Base-by-base conservation (phyloP, 2,113 vertebrate species). In the Tachysurus vachellii region DNA sequence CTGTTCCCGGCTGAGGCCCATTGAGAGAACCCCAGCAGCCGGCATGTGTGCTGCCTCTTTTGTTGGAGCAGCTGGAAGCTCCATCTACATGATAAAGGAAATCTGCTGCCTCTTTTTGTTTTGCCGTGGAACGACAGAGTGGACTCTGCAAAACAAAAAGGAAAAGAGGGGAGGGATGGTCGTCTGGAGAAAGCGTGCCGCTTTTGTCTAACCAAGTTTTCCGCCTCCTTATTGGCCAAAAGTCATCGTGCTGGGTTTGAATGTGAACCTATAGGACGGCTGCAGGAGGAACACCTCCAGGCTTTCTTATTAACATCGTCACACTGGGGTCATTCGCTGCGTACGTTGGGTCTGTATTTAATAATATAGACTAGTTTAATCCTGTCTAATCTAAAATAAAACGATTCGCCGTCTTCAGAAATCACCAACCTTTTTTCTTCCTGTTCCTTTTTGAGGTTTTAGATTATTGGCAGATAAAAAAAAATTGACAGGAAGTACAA, bases 51-150 rank as follows among this genome's bases (percentile, higher is more conserved):
- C 87, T 77, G 89, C 88, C 89, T 12, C 92, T 88, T 91, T 95
- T 96, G 95, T 96, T 91, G 91, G 85, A 92, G 92, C 92, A 96
- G 93, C 93, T 94, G 93, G 92, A 91, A 90, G 91, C 91, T 88
- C 92, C 89, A 94, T 97, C 92, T 96, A 86, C 90, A 96, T 94
- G 91, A 95, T 91, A 93, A 95, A 94, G 92, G 89, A 92, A 92
- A 92, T 94, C 94, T 95, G 91, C 53, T 94, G 92, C 83, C 77
- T 93, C 90, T 85, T 87, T 89, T 88, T 88, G 85, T 89, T 59
- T 83, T 88, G 85, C 11, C 61, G 53, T 86, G 88, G 88, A 89
- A 73, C 82, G 44, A 83, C 84, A 77, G 68, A 77, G 87, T 90
- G 89, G 92, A 91, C 90, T 92, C 83, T 87, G 89, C 91, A 0